These are phyloP conservation scores for Trogon melanurus DNA, from an alignment of 2,113 vertebrate genomes.

Conservation along the genomic window DNA sequence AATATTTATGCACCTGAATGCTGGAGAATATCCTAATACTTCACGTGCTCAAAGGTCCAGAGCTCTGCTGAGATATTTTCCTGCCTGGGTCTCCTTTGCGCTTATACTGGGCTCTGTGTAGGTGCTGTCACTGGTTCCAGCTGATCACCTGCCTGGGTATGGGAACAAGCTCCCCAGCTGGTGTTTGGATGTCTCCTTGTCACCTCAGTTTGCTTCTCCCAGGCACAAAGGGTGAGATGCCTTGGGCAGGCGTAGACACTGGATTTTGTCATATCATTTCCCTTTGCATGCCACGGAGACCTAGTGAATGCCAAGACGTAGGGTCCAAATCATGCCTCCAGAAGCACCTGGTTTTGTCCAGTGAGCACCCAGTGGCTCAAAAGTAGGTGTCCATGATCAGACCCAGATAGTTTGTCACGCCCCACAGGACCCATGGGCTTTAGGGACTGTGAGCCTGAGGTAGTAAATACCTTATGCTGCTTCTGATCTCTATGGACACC, in stretches of 20 bases:
- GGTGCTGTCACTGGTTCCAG: neutral
- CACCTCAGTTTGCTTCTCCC: neutral
- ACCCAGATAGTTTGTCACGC: neutral
- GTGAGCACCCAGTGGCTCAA: neutral
- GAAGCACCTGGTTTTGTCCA: neutral
- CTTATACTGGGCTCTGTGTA: neutral
- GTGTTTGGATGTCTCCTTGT: neutral
- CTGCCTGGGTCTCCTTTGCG: neutral
- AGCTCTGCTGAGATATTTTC: neutral
- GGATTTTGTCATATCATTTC: neutral
- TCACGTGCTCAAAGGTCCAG: neutral
- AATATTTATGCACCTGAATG: neutral
- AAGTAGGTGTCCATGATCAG: neutral
- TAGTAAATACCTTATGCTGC: neutral
- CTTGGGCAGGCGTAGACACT: neutral
- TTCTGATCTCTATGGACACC: neutral
- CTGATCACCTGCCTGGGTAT: neutral
- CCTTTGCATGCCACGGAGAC: neutral
- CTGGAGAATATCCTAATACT: neutral
- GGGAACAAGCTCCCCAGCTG: neutral
- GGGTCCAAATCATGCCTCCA: neutral
- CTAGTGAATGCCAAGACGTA: neutral
- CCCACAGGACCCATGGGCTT: rapidly evolving
- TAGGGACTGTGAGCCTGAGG: neutral
- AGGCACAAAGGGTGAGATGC: neutral